A percentile compares a stretch with the other conserved stretches of the same genome.
Evolutionary conservation across 2,888 invertebrate genomes (phyloP).

Genomic region (Lucinisca nassula): DNA sequence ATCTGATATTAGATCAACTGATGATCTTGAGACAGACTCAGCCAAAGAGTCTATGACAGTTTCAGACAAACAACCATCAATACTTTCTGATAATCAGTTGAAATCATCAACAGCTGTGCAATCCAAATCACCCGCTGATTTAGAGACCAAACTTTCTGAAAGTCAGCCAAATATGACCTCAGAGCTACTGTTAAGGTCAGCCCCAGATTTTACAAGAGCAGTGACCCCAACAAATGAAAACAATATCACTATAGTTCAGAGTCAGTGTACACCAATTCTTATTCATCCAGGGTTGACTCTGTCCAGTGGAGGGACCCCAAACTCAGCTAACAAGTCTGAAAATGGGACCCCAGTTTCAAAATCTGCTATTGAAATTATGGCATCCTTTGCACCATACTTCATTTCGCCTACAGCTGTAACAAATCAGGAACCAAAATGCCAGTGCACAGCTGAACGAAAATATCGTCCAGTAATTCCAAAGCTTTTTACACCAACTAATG

Average conservation of each 20-base stretch:
- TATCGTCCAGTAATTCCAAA: conserved; percentile 71
- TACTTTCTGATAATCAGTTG: neutral
- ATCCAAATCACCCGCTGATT: no score
- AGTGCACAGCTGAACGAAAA: conserved; percentile 76
- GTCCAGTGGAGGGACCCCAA: neutral
- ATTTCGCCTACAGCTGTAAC: conserved; percentile 44
- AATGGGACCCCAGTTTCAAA: conserved; percentile 46
- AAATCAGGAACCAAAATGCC: conserved; percentile 25
- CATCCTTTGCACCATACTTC: conserved; percentile 73
- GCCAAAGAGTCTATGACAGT: neutral
- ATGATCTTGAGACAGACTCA: neutral
- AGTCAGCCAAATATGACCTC: neutral
- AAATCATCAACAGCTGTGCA: neutral
- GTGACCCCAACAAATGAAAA: neutral
- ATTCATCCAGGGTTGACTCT: neutral
- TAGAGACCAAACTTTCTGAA: neutral
- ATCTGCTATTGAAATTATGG: conserved; percentile 74
- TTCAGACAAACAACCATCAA: neutral
- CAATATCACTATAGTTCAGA: neutral
- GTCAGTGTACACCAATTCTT: conserved; percentile 13
- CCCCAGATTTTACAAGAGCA: neutral
- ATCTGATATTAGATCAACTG: neutral
- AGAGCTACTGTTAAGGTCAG: neutral
- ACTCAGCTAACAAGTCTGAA: neutral
- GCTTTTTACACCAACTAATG: conserved; percentile 56